phyloP scores from a whole-genome alignment of 2,888 invertebrate genomes.

The Drosophila crucigera region DNA sequence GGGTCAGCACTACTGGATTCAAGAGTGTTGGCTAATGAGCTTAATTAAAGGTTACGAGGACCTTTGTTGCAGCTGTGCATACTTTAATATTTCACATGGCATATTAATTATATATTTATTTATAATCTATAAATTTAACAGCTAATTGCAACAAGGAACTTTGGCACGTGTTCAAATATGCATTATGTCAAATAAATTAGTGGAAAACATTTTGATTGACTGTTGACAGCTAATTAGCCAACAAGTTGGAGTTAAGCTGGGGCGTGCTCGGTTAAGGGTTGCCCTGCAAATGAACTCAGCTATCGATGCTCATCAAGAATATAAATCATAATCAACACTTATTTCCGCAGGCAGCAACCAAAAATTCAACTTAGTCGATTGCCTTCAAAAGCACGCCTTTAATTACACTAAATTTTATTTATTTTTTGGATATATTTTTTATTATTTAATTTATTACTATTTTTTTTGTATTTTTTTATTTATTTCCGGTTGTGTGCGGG shows the following conservation, averaged over 20 bases:
- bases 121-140: neutral
- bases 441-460: neutral
- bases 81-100: conserved; percentile 22
- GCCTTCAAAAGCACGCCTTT: neutral
- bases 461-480: neutral
- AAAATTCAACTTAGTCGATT: neutral
- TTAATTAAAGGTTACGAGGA: conserved; percentile 4
- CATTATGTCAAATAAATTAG: neutral
- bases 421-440: neutral
- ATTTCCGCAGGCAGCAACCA: neutral
- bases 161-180: neutral
- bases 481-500: neutral
- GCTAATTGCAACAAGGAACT: neutral
- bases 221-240: conserved; percentile 4
- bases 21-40: conserved; percentile 7
- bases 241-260: neutral
- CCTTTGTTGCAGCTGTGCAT: conserved; percentile 28
- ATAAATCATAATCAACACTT: neutral
- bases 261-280: neutral
- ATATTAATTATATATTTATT: conserved; percentile 4
- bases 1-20: neutral
- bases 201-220: neutral
- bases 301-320: neutral
- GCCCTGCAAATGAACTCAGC: neutral
- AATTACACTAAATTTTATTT: neutral